phyloP scores from a whole-genome alignment of 2,888 invertebrate genomes.

The Glaucopsyche alexis region DNA sequence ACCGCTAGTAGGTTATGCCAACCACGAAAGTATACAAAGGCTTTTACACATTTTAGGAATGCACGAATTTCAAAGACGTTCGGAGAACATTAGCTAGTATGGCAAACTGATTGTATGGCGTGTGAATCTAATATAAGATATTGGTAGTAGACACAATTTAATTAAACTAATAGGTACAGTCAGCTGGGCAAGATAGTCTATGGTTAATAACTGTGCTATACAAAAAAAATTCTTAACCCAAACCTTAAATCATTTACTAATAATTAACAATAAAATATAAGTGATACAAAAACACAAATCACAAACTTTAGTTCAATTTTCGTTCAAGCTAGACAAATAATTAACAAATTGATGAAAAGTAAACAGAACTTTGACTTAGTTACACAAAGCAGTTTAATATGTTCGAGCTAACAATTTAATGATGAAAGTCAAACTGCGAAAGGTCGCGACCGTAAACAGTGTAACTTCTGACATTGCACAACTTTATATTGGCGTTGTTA shows the following conservation, averaged over 20 bases:
- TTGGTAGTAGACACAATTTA: too few species aligned
- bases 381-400: neutral
- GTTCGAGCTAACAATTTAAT: constrained; percentile 10
- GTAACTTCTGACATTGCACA: neutral
- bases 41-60: too few species aligned
- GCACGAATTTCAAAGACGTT: too few species aligned
- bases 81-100: too few species aligned
- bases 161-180: too few species aligned
- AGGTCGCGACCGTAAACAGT: neutral
- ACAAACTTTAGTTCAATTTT: neutral
- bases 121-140: too few species aligned
- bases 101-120: too few species aligned
- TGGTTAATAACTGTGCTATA: too few species aligned
- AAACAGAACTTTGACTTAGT: neutral
- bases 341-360: neutral
- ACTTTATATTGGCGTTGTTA: constrained; percentile 2
- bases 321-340: neutral
- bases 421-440: constrained; percentile 1
- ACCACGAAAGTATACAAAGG: too few species aligned
- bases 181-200: too few species aligned
- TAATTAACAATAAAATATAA: too few species aligned
- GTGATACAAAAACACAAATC: neutral
- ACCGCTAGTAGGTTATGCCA: too few species aligned
- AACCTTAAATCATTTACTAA: neutral
- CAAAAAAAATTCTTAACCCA: neutral